Evolutionary conservation across 2,797 vertebrate genomes (phyloP).

Genomic region (Pangasius macronema): DNA sequence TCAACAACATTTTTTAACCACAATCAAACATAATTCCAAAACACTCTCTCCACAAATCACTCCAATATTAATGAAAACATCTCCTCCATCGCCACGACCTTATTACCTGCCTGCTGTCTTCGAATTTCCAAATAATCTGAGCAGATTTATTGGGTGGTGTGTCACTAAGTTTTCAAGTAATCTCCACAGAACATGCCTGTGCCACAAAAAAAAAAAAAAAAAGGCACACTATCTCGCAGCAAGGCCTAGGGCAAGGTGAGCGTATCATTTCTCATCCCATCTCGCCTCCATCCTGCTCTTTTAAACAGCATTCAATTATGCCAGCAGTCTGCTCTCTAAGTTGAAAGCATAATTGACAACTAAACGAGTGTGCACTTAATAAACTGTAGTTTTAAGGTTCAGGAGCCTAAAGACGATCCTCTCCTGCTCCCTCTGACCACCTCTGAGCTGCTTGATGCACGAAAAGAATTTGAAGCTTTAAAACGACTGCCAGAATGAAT

Average conservation of each 20-base stretch:
- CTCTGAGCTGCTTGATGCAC: not conserved
- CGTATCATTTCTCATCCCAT: constrained; percentile 47
- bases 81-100: not conserved
- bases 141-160: not conserved
- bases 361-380: not conserved
- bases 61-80: constrained; percentile 2
- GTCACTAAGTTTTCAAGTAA: constrained; percentile 28
- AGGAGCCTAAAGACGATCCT: not conserved
- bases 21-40: constrained; percentile 8
- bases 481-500: constrained; percentile 15
- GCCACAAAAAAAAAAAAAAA: constrained; percentile 16
- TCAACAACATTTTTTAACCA: constrained; percentile 21
- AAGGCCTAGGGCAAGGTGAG: constrained; percentile 57
- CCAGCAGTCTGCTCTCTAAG: not conserved
- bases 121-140: constrained; percentile 28
- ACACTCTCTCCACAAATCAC: not conserved
- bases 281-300: constrained; percentile 33
- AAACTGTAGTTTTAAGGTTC: not conserved
- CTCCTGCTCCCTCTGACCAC: not conserved
- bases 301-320: constrained; percentile 46
- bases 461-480: not conserved
- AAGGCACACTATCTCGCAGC: constrained; percentile 35
- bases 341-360: not conserved
- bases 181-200: constrained; percentile 43
- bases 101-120: not conserved